phyloP scores from a whole-genome alignment of 1,140 invertebrate genomes.

The Aphaenogaster ashmeadi region DNA sequence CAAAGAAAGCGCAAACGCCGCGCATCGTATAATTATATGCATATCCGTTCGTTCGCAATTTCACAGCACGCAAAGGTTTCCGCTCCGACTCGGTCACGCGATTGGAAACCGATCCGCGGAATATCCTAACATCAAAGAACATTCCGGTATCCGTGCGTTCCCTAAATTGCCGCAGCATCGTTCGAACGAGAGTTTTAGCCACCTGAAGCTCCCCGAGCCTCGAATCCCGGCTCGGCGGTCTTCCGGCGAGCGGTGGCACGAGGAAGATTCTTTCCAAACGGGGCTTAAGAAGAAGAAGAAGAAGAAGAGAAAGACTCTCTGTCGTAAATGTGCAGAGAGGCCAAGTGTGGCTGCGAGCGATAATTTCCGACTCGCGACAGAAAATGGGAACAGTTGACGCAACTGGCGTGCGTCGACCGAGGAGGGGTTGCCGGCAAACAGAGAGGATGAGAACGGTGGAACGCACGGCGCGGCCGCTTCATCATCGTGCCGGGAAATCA shows the following conservation, averaged over 20 bases:
- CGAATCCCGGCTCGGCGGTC: background rate
- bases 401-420: background rate
- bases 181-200: background rate
- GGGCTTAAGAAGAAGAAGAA: no score
- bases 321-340: background rate
- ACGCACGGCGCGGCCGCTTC: background rate
- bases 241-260: background rate
- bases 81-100: constrained; percentile 43
- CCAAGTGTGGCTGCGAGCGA: no score
- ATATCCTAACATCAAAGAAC: constrained; percentile 49
- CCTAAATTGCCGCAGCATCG: constrained; percentile 29
- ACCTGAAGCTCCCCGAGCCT: background rate
- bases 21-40: constrained; percentile 47
- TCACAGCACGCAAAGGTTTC: constrained; percentile 45
- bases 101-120: background rate
- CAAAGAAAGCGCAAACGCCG: constrained; percentile 23
- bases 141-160: background rate
- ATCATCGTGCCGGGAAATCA: constrained; percentile 46
- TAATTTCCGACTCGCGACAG: constrained; percentile 17
- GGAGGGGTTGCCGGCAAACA: background rate
- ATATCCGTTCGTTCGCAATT: constrained; percentile 40
- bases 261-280: background rate
- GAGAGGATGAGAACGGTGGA: constrained; percentile 11
- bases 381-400: constrained; percentile 28
- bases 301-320: no score